Evolutionary conservation across 2,113 vertebrate species (phyloP), one percentile per base, ranked within the genome.

Genomic region (Callospermophilus lateralis): DNA sequence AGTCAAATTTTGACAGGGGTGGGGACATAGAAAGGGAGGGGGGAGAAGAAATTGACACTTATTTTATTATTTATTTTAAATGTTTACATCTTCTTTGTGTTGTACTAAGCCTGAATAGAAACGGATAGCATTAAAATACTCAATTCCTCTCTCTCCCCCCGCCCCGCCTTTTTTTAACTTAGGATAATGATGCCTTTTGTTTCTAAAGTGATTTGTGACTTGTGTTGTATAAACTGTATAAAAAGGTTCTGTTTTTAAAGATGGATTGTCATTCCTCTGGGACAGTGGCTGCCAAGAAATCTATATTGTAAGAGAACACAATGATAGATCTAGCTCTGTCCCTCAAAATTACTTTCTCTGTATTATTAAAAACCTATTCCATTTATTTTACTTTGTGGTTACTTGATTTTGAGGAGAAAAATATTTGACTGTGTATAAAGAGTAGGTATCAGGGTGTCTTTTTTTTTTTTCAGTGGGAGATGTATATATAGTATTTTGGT

Each of bases 51-150:
- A 97, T 98, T 88, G 98, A 96, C 97, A 88, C 98, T 98, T 98
- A 98, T 98, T 98, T 98, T 98, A 98, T 99, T 98, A 99, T 99
- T 99, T 99, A 99, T 99, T 99, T 98, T 97, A 98, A 98, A 98
- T 98, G 98, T 99, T 99, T 99, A 99, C 98, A 99, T 98, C 97
- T 98, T 97, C 97, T 97, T 98, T 98, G 97, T 98, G 97, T 98
- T 98, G 94, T 98, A 98, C 84, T 96, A 98, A 98, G 97, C 98
- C 98, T 98, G 97, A 97, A 95, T 98, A 98, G n/a, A n/a, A n/a
- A n/a, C n/a, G n/a, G n/a, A n/a, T n/a, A n/a, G n/a, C n/a, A n/a
- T n/a, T n/a, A n/a, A n/a, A n/a, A n/a, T n/a, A n/a, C n/a, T n/a
- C n/a, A n/a, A n/a, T n/a, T n/a, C n/a, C n/a, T n/a, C n/a, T n/a